These are phyloP conservation scores for Urocitellus parryii DNA, from an alignment of 2,113 vertebrate genomes.

Conservation along the genomic window DNA sequence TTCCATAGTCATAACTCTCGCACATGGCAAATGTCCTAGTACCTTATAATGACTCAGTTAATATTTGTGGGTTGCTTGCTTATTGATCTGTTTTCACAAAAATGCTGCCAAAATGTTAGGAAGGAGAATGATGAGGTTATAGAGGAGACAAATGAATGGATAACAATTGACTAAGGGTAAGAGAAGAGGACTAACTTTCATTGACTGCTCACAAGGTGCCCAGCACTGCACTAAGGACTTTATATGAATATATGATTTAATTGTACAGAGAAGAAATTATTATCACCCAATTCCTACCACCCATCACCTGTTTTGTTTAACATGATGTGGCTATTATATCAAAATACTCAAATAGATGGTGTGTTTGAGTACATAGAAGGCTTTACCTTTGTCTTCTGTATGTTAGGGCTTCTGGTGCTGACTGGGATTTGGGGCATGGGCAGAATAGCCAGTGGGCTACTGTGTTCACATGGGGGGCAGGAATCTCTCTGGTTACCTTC, in stretches of 20 bases:
- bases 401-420: neutral
- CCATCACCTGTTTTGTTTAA: neutral
- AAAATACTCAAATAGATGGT: neutral
- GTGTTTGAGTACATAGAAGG: neutral
- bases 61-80: constrained; percentile 40
- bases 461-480: neutral
- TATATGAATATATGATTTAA: neutral
- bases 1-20: neutral
- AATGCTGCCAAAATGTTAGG: constrained; percentile 40
- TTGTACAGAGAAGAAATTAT: constrained; percentile 26
- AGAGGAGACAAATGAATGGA: neutral
- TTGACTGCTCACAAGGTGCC: neutral
- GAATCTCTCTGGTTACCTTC: neutral
- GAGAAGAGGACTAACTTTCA: neutral
- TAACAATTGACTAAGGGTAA: constrained; percentile 6
- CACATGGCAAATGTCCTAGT: neutral
- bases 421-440: neutral
- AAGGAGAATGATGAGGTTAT: constrained; percentile 13
- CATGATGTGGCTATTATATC: neutral
- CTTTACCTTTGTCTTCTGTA: neutral
- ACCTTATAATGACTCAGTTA: neutral
- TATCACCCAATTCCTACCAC: neutral
- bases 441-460: neutral
- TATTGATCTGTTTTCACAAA: constrained; percentile 64
- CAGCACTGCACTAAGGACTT: neutral